phyloP scores from a whole-genome alignment of 2,797 vertebrate species.

The Scolopax rusticola region DNA sequence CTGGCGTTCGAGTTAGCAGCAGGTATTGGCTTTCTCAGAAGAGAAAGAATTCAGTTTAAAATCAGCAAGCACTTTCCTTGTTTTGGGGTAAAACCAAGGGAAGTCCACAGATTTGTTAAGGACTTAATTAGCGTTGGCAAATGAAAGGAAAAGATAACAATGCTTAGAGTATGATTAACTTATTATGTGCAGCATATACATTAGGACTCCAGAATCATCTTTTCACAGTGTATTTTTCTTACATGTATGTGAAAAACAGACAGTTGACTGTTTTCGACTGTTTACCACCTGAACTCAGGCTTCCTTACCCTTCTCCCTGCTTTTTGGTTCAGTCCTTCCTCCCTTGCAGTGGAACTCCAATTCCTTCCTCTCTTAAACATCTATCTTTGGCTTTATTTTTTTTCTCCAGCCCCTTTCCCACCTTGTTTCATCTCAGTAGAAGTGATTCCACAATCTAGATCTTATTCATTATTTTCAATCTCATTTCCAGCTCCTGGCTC shows the following conservation, averaged over 20 bases:
- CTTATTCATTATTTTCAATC: not conserved
- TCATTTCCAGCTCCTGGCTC: not conserved
- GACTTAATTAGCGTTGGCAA: not conserved
- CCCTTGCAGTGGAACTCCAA: not conserved
- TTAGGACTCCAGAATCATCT: not conserved
- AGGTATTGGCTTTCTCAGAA: not conserved
- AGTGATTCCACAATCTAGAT: not conserved
- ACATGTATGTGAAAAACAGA: not conserved
- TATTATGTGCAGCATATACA: not conserved
- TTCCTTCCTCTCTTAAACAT: not conserved
- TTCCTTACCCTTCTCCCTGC: not conserved
- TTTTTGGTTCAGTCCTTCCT: not conserved
- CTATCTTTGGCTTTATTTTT: not conserved
- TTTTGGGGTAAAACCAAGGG: not conserved
- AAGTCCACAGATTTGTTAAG: not conserved
- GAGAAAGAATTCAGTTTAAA: not conserved
- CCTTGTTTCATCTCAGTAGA: not conserved
- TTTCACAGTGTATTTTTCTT: not conserved
- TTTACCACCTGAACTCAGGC: not conserved
- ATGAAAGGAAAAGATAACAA: not conserved
- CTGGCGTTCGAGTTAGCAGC: constrained; percentile 10
- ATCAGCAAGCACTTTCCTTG: not conserved
- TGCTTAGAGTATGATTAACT: not conserved
- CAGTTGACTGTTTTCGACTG: not conserved
- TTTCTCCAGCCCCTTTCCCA: not conserved